phyloP scores from a whole-genome alignment of 2,113 vertebrate species.

The Hippocampus zosterae region DNA sequence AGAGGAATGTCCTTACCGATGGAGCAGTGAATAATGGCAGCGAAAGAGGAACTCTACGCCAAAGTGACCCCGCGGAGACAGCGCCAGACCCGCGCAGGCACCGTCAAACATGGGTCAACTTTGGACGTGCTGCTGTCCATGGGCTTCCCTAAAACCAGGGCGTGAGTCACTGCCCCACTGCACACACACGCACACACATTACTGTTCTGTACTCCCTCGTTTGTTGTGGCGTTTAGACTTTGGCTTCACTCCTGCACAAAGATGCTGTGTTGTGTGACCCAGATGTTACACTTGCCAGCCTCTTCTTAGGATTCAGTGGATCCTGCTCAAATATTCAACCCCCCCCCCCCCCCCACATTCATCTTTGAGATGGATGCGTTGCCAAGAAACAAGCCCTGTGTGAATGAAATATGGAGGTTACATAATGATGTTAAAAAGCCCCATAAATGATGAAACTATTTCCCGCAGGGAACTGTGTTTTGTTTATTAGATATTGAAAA shows the following conservation, averaged over 20 bases:
- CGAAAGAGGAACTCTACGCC: constrained; percentile 89
- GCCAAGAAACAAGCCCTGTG: constrained; percentile 40
- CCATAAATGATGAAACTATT: background rate
- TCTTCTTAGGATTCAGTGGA: constrained; percentile 18
- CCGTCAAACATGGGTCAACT: constrained; percentile 86
- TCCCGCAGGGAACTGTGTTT: background rate
- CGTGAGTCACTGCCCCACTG: constrained; percentile 77
- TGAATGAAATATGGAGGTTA: constrained; percentile 27
- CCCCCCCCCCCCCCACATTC: constrained; percentile 26
- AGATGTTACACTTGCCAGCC: background rate
- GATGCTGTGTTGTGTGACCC: constrained; percentile 18
- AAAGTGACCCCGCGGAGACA: constrained; percentile 88
- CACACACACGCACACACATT: background rate
- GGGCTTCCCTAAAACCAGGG: constrained; percentile 92
- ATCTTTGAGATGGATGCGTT: constrained; percentile 31
- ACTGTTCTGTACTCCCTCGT: background rate
- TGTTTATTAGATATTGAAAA: background rate
- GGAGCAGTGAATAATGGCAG: constrained; percentile 83
- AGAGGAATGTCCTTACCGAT: constrained; percentile 62
- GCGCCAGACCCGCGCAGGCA: constrained; percentile 83
- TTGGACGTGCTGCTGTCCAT: constrained; percentile 93
- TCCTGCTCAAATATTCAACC: background rate
- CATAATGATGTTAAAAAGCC: constrained; percentile 5
- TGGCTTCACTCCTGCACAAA: background rate
- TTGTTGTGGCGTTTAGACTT: background rate